Percentiles rank a stretch among this genome's conserved stretches.
These are phyloP conservation scores for Oophaga pumilio DNA, from an alignment of 2,113 vertebrate species.

Conservation along the genomic window DNA sequence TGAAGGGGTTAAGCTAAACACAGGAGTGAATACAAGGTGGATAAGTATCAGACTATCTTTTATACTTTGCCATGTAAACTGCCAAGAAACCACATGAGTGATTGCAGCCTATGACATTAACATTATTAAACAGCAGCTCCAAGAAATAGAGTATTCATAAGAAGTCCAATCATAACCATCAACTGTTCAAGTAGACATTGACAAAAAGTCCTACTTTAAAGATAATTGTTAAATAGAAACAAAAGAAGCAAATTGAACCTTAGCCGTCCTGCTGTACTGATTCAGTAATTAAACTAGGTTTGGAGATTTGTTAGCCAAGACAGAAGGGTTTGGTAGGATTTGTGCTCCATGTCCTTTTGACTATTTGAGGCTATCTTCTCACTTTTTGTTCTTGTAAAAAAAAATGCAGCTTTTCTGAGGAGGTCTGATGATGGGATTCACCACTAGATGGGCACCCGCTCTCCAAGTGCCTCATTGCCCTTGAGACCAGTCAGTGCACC, in stretches of 20 bases:
- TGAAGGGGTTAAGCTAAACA: no score
- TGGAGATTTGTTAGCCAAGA: no score
- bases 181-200: not conserved
- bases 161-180: not conserved
- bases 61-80: no score
- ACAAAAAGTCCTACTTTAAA: no score
- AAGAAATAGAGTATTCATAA: not conserved
- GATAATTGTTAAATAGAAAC: not conserved
- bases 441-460: not conserved
- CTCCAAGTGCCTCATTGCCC: not conserved
- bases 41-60: no score
- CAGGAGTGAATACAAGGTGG: no score
- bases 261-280: not conserved
- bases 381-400: not conserved
- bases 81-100: no score
- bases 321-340: no score
- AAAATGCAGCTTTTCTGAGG: no score
- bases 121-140: not conserved
- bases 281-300: not conserved
- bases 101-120: no score
- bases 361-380: not conserved
- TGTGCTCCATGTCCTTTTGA: no score
- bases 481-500: not conserved
- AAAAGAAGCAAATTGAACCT: not conserved
- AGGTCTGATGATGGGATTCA: no score